Conservation (phyloP, 2,113 vertebrate species). For the Dolichallabes microphthalmus region DNA sequence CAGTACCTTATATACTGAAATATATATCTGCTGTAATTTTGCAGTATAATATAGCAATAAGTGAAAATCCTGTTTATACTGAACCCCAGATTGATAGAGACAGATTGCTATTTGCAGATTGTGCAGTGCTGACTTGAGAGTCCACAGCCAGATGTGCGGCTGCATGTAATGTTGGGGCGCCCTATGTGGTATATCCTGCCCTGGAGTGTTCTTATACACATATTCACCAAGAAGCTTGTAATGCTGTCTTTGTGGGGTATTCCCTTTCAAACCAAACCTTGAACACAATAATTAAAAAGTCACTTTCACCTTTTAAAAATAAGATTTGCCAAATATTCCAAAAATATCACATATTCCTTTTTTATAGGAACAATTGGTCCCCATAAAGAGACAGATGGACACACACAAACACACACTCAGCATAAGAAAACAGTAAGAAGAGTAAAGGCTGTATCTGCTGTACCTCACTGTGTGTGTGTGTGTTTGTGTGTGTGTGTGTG, state of each 20-base stretch:
- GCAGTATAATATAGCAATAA: background rate
- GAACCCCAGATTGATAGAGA: conserved; percentile 3
- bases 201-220: conserved; percentile 35
- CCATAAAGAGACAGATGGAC: background rate
- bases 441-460: conserved; percentile 28
- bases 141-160: conserved; percentile 72
- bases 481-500: conserved; percentile 1
- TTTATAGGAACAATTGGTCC: background rate
- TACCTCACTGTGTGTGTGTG: background rate
- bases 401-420: conserved; percentile 1
- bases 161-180: conserved; percentile 65
- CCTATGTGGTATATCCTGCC: conserved; percentile 60
- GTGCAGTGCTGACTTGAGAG: conserved; percentile 48
- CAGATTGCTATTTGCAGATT: conserved; percentile 3
- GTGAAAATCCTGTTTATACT: background rate
- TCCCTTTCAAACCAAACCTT: background rate
- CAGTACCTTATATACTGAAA: background rate
- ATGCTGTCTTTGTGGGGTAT: background rate
- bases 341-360: too few relatives aligned
- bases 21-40: background rate
- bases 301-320: background rate
- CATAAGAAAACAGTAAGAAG: conserved; percentile 9
- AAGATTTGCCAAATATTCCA: background rate
- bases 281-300: background rate
- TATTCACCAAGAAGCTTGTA: conserved; percentile 3